These are phyloP conservation scores for Hyla sarda DNA, from an alignment of 2,113 vertebrate species.

Conservation along the genomic window DNA sequence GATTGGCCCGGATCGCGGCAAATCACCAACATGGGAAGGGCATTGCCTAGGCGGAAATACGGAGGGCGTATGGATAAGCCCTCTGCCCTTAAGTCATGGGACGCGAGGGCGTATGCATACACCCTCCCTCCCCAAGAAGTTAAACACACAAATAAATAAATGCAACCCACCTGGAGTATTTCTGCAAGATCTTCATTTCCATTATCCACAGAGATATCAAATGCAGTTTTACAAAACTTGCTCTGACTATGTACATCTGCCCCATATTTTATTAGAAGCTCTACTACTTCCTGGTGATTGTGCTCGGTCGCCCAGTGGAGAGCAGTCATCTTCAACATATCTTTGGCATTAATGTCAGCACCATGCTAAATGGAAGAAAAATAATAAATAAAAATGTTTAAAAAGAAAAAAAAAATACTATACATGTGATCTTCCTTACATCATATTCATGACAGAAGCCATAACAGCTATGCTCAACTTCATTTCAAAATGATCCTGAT, in stretches of 20 bases:
- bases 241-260: conserved; percentile 87
- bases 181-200: conserved; percentile 85
- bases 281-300: conserved; percentile 83
- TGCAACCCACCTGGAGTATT: conserved; percentile 81
- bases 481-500: too few relatives aligned
- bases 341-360: conserved; percentile 87
- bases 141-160: neutral
- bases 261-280: conserved; percentile 86
- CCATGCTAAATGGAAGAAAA: conserved; percentile 75
- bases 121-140: too few relatives aligned
- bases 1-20: too few relatives aligned
- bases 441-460: neutral
- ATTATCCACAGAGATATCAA: conserved; percentile 88
- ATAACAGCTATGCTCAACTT: neutral
- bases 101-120: too few relatives aligned
- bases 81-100: too few relatives aligned
- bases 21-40: too few relatives aligned
- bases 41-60: too few relatives aligned
- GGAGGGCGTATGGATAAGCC: too few relatives aligned
- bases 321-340: conserved; percentile 92
- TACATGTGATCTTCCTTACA: neutral
- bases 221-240: conserved; percentile 87
- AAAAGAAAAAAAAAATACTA: neutral
- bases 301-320: conserved; percentile 89
- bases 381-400: neutral